Base-by-base conservation (phyloP, 92 coral and sea anemone genomes). In the Plumapathes pennacea region DNA sequence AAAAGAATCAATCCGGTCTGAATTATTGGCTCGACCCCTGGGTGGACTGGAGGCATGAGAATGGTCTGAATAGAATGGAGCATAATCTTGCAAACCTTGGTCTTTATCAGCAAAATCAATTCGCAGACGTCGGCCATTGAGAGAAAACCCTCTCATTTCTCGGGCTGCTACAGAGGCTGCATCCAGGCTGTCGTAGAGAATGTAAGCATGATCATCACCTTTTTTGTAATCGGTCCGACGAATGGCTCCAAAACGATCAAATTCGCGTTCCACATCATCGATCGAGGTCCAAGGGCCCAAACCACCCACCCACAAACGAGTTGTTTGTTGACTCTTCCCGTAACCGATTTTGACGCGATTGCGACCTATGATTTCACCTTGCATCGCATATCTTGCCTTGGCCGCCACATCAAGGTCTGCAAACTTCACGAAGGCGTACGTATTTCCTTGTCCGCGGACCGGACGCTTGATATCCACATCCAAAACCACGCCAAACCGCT, bases 91-190 rank as follows among this genome's bases (percentile, higher is more conserved):
- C 72, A 94, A 44, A 10, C 95, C 95, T 81, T 94, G 97, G 22
- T 89, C 96, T 78, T 89, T 77, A 66, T 94, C 99, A 36, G 99
- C 99, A 65, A 94, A 94, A 80, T 94, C 99, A 47, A 94, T 89
- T 78, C 85, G 84, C 74, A 94, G 69, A n/a, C 96, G 94, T 20
- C 84, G 83, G 40, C 85, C 87, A 51, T 89, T 83, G 73, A 94
- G 79, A 23, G 85, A 85, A 80, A 94, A 94, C 6, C 99, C 99
- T 54, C 99, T 88, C 99, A 94, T 94, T 85, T 94, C 99, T 17
- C 99, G 86, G 14, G 99, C 96, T 64, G 99, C 99, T 34, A 94
- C 99, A 2, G 99, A 94, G 17, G 99, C 99, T 51, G 99, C 99
- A 58, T 94, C 99, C 76, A 94, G 66, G 73, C 99, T 94, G 58